Evolutionary conservation across 30 jellyfish, hydroid and myxozoan genomes (phyloP).

Genomic region (Turritopsis rubra): DNA sequence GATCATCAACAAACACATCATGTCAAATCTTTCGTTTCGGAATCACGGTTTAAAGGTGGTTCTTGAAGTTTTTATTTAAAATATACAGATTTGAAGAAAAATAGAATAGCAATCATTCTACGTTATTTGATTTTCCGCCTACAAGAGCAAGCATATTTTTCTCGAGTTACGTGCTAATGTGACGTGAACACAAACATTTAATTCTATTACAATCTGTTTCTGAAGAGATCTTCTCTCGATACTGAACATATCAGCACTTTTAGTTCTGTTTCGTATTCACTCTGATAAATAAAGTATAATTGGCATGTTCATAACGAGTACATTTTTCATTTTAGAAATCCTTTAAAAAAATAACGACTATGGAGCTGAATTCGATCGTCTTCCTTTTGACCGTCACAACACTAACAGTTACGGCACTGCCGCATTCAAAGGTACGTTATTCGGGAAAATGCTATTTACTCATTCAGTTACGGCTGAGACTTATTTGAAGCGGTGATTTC

Average conservation of each 20-base stretch:
- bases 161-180: neutral
- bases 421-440: neutral
- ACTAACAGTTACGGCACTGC: neutral
- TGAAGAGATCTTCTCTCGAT: too few relatives aligned
- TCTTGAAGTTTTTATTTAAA: too few relatives aligned
- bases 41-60: too few relatives aligned
- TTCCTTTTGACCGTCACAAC: neutral
- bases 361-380: neutral
- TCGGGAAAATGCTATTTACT: too few relatives aligned
- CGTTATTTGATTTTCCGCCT: neutral
- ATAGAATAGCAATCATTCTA: too few relatives aligned
- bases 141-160: neutral
- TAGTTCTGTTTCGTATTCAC: neutral
- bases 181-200: neutral
- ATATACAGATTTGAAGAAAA: too few relatives aligned
- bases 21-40: too few relatives aligned
- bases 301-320: neutral
- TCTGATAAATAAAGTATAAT: neutral
- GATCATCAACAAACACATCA: too few relatives aligned
- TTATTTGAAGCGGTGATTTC: neutral
- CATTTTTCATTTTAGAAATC: neutral
- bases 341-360: too few relatives aligned
- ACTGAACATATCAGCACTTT: neutral
- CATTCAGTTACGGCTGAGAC: neutral
- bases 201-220: too few relatives aligned